Conservation (phyloP, 2,797 vertebrate species). For the Chromis chromis region DNA sequence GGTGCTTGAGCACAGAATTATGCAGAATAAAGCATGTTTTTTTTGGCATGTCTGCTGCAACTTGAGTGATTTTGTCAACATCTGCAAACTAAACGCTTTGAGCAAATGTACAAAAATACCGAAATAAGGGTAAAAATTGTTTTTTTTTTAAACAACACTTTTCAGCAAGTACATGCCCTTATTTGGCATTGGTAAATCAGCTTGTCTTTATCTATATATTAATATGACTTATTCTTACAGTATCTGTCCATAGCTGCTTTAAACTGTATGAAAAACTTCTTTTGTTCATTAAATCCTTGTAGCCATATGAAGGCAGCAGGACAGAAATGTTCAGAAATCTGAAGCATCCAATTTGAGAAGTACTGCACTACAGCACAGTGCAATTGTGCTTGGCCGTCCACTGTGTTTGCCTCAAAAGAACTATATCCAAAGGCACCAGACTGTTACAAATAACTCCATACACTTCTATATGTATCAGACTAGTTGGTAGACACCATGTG, state of each 20-base stretch:
- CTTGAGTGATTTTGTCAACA: too few species aligned
- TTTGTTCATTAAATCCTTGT: slow-evolving; percentile 12
- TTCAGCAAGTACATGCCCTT: too few species aligned
- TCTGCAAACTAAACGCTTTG: neutral
- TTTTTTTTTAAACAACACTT: too few species aligned
- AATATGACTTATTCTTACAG: neutral
- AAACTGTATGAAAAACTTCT: slow-evolving; percentile 3
- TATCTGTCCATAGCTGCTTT: neutral
- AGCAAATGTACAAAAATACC: neutral
- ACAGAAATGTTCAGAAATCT: neutral
- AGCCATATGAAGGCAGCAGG: slow-evolving; percentile 17
- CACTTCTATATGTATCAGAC: neutral
- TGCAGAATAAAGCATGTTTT: too few species aligned
- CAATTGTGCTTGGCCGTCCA: neutral
- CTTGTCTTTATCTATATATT: neutral
- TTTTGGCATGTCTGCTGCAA: too few species aligned
- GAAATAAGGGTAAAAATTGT: too few species aligned
- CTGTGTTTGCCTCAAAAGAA: slow-evolving; percentile 14
- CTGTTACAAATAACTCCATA: slow-evolving; percentile 12
- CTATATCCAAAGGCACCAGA: neutral
- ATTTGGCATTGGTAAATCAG: neutral
- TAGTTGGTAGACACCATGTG: neutral
- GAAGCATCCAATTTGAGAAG: neutral
- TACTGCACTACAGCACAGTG: neutral
- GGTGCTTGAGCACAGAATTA: too few species aligned